A percentile compares a stretch with the other conserved stretches of the same genome.
These are phyloP conservation scores for silkworm (Bombyx mori) DNA, from an alignment of 1,140 invertebrate genomes.

Conservation along the genomic window DNA sequence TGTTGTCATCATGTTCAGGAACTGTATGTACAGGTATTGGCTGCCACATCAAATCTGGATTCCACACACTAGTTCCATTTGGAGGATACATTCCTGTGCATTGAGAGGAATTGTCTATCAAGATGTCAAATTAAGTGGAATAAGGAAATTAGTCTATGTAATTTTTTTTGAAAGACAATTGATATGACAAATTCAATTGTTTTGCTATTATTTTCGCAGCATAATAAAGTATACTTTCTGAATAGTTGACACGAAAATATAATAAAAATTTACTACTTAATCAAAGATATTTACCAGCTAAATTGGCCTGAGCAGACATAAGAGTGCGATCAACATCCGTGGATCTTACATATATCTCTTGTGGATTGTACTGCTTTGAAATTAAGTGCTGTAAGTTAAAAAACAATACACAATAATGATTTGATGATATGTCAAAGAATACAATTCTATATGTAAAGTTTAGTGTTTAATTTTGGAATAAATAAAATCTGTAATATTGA, in stretches of 20 bases:
- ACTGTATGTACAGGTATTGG: conserved; percentile 90
- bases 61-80: conserved; percentile 75
- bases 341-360: conserved; percentile 79
- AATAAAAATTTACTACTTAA: not conserved
- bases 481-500: not conserved
- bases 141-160: not conserved
- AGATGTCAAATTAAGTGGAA: not conserved
- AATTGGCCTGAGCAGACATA: conserved; percentile 88
- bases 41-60: conserved; percentile 83
- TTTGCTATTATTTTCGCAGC: no score
- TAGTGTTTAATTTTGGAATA: not conserved
- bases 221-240: no score
- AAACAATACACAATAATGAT: not conserved
- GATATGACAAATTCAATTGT: not conserved
- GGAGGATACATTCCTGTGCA: conserved; percentile 77
- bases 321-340: conserved; percentile 91
- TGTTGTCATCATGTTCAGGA: conserved; percentile 76
- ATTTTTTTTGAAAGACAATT: not conserved
- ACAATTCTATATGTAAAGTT: not conserved
- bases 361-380: conserved; percentile 67
- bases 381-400: conserved; percentile 52
- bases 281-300: conserved; percentile 72
- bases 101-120: not conserved
- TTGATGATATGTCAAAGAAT: no score
- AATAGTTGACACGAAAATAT: not conserved